Percentiles rank a stretch among this genome's conserved stretches.
Evolutionary conservation across 2,888 invertebrate genomes (phyloP).

Genomic region (Diogma glabrata): DNA sequence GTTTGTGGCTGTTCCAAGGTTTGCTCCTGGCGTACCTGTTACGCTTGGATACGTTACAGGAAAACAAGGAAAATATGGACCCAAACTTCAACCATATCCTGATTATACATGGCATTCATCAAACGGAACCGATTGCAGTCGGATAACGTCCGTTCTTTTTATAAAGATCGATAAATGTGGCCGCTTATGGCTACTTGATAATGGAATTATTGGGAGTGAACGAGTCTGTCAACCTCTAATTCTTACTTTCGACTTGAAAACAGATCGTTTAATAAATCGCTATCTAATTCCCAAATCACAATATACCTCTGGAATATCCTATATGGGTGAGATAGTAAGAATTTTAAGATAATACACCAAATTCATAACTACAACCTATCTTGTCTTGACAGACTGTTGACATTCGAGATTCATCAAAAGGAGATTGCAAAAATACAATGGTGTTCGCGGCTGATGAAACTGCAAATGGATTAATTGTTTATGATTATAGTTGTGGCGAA

Average conservation of each 20-base stretch:
- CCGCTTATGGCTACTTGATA: conserved; percentile 55
- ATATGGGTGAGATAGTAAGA: too few species aligned
- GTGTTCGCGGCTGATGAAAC: too few species aligned
- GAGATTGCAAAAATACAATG: too few species aligned
- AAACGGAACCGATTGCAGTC: conserved; percentile 46
- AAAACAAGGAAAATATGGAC: conserved; percentile 34
- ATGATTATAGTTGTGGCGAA: too few species aligned
- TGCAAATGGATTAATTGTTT: too few species aligned
- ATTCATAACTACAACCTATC: too few species aligned
- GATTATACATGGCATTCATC: conserved; percentile 50
- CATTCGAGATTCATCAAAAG: too few species aligned
- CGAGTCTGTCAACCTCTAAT: conserved; percentile 60
- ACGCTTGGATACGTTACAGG: conserved; percentile 52
- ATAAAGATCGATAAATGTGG: conserved; percentile 53
- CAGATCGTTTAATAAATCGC: conserved; percentile 41
- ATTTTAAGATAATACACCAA: too few species aligned
- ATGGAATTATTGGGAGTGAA: conserved; percentile 43
- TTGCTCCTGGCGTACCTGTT: conserved; percentile 57
- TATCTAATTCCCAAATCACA: conserved; percentile 27
- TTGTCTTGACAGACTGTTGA: too few species aligned
- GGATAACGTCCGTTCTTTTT: conserved; percentile 62
- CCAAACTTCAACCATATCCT: conserved; percentile 49
- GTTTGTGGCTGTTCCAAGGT: conserved; percentile 62
- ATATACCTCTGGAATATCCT: conserved; percentile 27
- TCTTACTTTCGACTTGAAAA: conserved; percentile 55